Conservation (phyloP, 1,140 invertebrate genomes). For the Euwallacea similis region DNA sequence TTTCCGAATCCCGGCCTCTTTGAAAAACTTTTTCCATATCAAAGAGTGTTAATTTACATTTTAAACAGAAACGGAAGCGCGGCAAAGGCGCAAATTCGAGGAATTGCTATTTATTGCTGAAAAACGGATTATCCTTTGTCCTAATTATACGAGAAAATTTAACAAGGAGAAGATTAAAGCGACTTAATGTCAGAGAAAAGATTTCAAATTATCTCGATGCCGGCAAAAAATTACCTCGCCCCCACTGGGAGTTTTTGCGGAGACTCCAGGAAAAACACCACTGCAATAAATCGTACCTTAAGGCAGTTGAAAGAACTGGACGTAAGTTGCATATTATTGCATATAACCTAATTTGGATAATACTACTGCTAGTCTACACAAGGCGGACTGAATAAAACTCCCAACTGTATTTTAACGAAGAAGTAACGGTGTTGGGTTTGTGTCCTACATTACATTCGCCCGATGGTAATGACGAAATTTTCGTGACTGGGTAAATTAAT, state of each 20-base stretch:
- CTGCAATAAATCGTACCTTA: no score
- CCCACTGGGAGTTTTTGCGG: no score
- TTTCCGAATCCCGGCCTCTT: conserved; percentile 19
- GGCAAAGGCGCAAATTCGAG: conserved; percentile 33
- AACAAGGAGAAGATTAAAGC: conserved; percentile 22
- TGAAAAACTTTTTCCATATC: conserved; percentile 37
- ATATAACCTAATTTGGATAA: no score
- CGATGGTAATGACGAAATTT: conserved; percentile 7
- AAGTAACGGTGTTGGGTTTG: conserved; percentile 18
- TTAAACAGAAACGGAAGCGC: conserved; percentile 15
- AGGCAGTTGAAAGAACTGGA: no score
- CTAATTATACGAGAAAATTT: conserved; percentile 35
- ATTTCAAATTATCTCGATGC: conserved; percentile 18
- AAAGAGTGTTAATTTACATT: conserved; percentile 41
- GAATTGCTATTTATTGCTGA: conserved; percentile 41
- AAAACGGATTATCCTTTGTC: conserved; percentile 38
- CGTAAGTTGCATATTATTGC: no score
- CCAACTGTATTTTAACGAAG: neutral
- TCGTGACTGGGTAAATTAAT: conserved; percentile 7
- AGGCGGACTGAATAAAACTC: no score
- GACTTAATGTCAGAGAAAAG: conserved; percentile 25
- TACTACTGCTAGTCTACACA: no score
- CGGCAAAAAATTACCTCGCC: no score
- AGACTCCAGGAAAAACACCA: no score
- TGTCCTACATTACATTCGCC: conserved; percentile 16